phyloP scores from a whole-genome alignment of 2,888 invertebrate species.

The Ophraella communa region DNA sequence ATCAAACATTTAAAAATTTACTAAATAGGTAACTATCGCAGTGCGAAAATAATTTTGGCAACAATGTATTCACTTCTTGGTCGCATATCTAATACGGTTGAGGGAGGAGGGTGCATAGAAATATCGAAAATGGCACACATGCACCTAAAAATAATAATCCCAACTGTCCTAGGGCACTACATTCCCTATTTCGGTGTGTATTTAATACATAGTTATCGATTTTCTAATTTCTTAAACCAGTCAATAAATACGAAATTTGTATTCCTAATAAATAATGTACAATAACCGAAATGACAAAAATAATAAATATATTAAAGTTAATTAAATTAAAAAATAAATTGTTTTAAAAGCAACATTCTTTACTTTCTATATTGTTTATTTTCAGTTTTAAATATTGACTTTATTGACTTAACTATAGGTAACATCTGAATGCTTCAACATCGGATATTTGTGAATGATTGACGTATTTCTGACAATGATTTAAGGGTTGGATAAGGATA shows the following conservation, averaged over 20 bases:
- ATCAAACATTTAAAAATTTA: too few species aligned
- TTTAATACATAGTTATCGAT: constrained; percentile 1
- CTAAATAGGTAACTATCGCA: too few species aligned
- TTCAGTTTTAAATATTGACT: too few species aligned
- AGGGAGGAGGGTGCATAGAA: neutral
- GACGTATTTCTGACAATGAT: constrained; percentile 2
- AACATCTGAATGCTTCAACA: neutral
- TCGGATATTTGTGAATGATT: neutral
- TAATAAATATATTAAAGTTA: too few species aligned
- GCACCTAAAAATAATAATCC: constrained; percentile 25
- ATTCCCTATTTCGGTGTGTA: constrained; percentile 1
- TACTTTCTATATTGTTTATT: too few species aligned
- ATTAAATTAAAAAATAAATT: too few species aligned
- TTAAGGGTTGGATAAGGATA: constrained; percentile 2
- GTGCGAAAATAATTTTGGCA: neutral
- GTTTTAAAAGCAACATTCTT: too few species aligned
- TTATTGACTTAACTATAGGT: neutral
- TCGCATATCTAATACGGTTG: neutral
- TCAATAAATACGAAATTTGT: neutral
- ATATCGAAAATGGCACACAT: constrained; percentile 10
- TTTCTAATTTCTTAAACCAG: neutral
- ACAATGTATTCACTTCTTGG: neutral
- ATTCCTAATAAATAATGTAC: too few species aligned
- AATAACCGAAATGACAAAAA: too few species aligned
- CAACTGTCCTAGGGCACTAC: constrained; percentile 21